Conservation (phyloP, 2,797 vertebrate genomes). For the Adelosebastes latens region DNA sequence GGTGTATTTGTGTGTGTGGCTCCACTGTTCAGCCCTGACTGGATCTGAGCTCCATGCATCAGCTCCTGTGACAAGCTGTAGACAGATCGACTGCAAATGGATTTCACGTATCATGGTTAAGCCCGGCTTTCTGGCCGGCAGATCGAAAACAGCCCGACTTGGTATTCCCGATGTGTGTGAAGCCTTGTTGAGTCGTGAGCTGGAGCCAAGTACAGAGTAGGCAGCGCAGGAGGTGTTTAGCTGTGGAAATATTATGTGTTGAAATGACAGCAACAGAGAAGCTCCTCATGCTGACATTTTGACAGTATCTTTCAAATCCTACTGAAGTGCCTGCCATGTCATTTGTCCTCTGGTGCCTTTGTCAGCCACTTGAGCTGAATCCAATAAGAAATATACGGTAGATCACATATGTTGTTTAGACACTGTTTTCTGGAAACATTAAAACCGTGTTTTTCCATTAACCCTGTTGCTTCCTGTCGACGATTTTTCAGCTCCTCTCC, state of each 20-base stretch:
- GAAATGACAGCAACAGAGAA: constrained; percentile 19
- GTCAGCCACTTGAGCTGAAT: neutral
- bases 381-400: neutral
- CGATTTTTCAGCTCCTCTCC: neutral
- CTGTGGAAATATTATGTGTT: constrained; percentile 37
- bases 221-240: constrained; percentile 36
- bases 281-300: constrained; percentile 11
- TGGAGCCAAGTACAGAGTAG: constrained; percentile 33
- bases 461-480: neutral
- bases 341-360: constrained; percentile 15
- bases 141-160: constrained; percentile 12
- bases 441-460: neutral
- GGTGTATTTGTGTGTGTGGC: neutral
- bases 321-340: neutral
- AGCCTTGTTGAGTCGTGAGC: constrained; percentile 28
- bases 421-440: neutral
- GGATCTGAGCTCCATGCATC: constrained; percentile 3
- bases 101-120: constrained; percentile 37
- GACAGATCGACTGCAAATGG: constrained; percentile 22
- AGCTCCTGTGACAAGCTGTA: constrained; percentile 20
- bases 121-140: constrained; percentile 1
- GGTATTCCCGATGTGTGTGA: constrained; percentile 5
- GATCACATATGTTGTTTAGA: constrained; percentile 11
- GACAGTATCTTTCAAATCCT: constrained; percentile 1
- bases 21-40: neutral